These are phyloP conservation scores for Ranitomeya imitator DNA, from an alignment of 2,113 vertebrate genomes.

Conservation along the genomic window DNA sequence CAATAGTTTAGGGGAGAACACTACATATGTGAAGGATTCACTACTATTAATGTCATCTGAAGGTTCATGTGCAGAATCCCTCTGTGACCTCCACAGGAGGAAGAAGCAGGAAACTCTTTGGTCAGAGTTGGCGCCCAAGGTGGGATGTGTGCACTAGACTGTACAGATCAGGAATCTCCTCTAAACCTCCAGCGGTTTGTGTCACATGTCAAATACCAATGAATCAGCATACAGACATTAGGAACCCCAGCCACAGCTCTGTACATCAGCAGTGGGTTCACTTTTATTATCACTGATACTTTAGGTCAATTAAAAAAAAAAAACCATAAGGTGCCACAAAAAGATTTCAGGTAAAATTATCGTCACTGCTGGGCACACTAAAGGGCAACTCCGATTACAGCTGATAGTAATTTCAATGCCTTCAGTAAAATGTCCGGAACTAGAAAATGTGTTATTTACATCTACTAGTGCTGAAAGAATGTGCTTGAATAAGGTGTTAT, in stretches of 20 bases:
- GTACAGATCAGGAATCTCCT: neutral
- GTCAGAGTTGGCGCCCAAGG: neutral
- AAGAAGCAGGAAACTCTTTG: neutral
- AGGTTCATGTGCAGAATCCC: too few relatives aligned
- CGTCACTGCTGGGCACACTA: neutral
- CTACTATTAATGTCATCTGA: too few relatives aligned
- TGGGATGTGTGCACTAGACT: neutral
- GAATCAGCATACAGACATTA: conserved; percentile 6
- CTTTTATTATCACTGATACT: conserved; percentile 33
- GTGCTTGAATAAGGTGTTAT: too few relatives aligned
- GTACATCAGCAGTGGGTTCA: conserved; percentile 18
- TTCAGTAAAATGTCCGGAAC: neutral
- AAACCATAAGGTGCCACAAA: conserved; percentile 32
- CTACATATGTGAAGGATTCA: too few relatives aligned
- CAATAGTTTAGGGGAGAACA: too few relatives aligned
- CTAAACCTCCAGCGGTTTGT: neutral
- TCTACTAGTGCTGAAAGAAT: too few relatives aligned
- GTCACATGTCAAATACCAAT: neutral
- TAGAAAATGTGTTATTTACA: neutral
- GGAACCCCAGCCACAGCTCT: neutral
- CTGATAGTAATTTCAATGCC: neutral
- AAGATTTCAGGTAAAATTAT: neutral
- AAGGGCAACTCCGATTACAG: conserved; percentile 2
- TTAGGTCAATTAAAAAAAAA: conserved; percentile 24
- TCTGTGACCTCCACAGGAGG: neutral